A percentile compares a stretch with the other conserved stretches of the same genome.
Conservation (phyloP, 2,113 vertebrate genomes). For the Phoxinus phoxinus region DNA sequence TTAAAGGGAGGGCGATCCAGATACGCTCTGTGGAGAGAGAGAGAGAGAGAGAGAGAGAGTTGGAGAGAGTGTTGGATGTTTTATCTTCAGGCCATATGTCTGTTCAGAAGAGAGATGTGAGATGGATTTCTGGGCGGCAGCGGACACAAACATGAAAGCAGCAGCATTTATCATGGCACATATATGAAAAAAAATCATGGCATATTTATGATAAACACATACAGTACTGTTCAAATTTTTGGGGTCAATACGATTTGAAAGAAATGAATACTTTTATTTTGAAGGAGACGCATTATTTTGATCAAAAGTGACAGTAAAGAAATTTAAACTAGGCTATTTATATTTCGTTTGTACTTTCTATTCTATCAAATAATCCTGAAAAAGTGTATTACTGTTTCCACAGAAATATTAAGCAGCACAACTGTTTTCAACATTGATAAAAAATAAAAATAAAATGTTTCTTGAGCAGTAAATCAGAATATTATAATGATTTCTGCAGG, state of each 20-base stretch:
- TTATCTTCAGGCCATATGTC: conserved; percentile 27
- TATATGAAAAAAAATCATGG: not conserved
- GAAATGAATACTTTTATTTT: not conserved
- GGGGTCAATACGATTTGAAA: not conserved
- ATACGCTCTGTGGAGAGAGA: not conserved
- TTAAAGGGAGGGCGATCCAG: conserved; percentile 9
- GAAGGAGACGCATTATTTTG: not conserved
- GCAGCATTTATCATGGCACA: not conserved
- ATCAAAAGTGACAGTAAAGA: not conserved
- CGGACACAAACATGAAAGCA: not conserved
- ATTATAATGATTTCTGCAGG: not conserved
- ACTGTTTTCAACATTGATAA: not conserved
- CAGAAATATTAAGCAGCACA: not conserved
- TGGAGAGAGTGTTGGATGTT: conserved; percentile 27
- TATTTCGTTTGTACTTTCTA: not conserved
- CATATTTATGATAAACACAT: not conserved
- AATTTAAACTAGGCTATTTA: not conserved
- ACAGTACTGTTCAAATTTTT: not conserved
- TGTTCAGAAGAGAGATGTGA: conserved; percentile 27
- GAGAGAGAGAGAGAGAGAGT: not conserved
- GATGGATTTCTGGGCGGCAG: conserved; percentile 5
- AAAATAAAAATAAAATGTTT: not conserved
- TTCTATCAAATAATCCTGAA: not conserved
- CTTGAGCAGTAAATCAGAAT: not conserved
- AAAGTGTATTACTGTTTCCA: not conserved